A percentile compares a stretch with the other conserved stretches of the same genome.
phyloP scores from a whole-genome alignment of 2,113 vertebrate species.

The Tachycineta bicolor region DNA sequence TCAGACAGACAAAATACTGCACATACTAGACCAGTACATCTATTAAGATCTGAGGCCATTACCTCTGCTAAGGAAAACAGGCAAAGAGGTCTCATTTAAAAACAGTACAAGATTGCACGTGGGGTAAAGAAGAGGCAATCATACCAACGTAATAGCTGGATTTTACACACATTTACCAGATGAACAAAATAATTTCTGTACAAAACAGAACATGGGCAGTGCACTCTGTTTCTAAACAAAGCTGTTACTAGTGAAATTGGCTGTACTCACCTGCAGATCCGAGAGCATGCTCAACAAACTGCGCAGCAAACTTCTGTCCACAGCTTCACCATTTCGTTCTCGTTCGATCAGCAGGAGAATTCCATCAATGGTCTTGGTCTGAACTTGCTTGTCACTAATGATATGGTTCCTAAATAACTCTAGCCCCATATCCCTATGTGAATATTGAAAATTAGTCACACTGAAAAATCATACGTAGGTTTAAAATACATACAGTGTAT shows the following conservation, averaged over 20 bases:
- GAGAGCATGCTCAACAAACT: constrained; percentile 84
- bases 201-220: rapidly evolving
- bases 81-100: background rate
- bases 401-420: constrained; percentile 82
- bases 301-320: constrained; percentile 80
- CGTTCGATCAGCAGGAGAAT: constrained; percentile 76
- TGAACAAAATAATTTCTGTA: background rate
- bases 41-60: background rate
- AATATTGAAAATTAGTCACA: background rate
- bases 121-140: background rate
- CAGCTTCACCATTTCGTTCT: constrained; percentile 79
- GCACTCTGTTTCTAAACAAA: background rate
- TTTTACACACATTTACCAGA: background rate
- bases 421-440: constrained; percentile 82
- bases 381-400: constrained; percentile 79
- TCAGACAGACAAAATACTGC: background rate
- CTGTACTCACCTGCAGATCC: constrained; percentile 76
- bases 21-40: background rate
- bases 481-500: background rate
- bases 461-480: background rate
- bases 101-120: background rate
- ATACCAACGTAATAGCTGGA: background rate
- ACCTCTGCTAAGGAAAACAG: background rate
- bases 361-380: constrained; percentile 80
- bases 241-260: background rate